Conservation (phyloP, 2,113 vertebrate species). For the Polypterus senegalus region DNA sequence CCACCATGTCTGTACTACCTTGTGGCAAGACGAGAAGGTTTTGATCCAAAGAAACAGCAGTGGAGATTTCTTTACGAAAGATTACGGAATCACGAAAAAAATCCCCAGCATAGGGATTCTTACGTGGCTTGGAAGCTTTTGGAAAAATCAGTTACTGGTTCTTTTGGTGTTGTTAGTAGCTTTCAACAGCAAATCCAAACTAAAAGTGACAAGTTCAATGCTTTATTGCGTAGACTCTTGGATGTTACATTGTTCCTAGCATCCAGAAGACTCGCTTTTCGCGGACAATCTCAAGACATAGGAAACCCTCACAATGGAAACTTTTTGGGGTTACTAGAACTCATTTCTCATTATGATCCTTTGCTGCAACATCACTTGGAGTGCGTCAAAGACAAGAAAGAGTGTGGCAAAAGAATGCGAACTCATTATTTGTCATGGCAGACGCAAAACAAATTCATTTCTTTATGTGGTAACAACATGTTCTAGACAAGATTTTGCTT, state of each 20-base stretch:
- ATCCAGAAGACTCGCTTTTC: slow-evolving; percentile 17
- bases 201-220: slow-evolving; percentile 9
- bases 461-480: slow-evolving; percentile 13
- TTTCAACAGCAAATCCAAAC: slow-evolving; percentile 13
- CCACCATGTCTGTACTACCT: no score
- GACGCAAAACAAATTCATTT: slow-evolving; percentile 16
- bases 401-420: slow-evolving; percentile 10
- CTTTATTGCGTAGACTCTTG: slow-evolving; percentile 10
- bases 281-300: slow-evolving; percentile 11
- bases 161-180: slow-evolving; percentile 8
- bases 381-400: no score
- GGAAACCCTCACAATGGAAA: slow-evolving; percentile 15
- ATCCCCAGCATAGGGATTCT: slow-evolving; percentile 13
- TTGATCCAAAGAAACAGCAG: slow-evolving; percentile 8
- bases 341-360: slow-evolving; percentile 12
- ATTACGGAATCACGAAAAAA: slow-evolving; percentile 12
- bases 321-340: slow-evolving; percentile 11
- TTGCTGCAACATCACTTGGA: slow-evolving; percentile 16
- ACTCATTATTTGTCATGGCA: slow-evolving; percentile 12
- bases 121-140: slow-evolving; percentile 15
- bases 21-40: slow-evolving; percentile 11
- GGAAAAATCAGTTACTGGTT: no score
- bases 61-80: slow-evolving; percentile 11
- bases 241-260: slow-evolving; percentile 15
- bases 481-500: slow-evolving; percentile 7